These are phyloP conservation scores for Geodia barretti DNA, from an alignment of 37 sponge, comb jelly and placozoan species.

Conservation along the genomic window DNA sequence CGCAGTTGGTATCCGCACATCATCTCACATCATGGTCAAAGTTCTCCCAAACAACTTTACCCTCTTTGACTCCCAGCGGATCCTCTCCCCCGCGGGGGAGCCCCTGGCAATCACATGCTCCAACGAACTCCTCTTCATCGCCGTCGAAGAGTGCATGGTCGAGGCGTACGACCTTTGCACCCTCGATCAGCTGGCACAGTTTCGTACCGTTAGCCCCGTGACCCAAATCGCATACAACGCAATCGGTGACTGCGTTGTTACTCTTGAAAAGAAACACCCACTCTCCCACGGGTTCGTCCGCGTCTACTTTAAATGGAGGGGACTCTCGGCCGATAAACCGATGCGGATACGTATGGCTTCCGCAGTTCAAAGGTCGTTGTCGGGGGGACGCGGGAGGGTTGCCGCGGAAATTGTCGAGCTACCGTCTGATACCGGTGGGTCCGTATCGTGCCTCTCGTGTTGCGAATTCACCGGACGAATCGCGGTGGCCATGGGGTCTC, in stretches of 20 bases:
- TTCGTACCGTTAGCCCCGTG: constrained; percentile 59
- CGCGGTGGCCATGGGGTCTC: constrained; percentile 48
- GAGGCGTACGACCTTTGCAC: constrained; percentile 46
- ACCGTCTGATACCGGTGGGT: constrained; percentile 14
- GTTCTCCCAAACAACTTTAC: constrained; percentile 45
- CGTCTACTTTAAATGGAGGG: constrained; percentile 71
- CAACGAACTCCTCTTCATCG: constrained; percentile 47
- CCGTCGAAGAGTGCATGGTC: constrained; percentile 44
- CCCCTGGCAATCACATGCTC: constrained; percentile 59
- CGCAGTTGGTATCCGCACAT: too few relatives aligned
- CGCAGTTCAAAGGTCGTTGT: neutral
- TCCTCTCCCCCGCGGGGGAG: constrained; percentile 49
- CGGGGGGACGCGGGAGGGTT: neutral
- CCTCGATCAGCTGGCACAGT: constrained; percentile 23
- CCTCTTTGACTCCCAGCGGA: constrained; percentile 30
- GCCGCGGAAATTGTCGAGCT: constrained; percentile 62
- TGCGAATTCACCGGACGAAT: constrained; percentile 50
- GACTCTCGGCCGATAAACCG: constrained; percentile 38
- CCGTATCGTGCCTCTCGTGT: constrained; percentile 40
- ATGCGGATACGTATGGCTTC: constrained; percentile 26
- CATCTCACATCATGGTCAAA: constrained; percentile 76
- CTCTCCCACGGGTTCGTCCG: constrained; percentile 32
- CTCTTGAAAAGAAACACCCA: constrained; percentile 34
- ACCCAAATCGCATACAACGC: constrained; percentile 39
- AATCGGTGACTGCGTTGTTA: constrained; percentile 54